Percentiles rank a stretch among this genome's conserved stretches.
These are phyloP conservation scores for Subacronicta megacephala DNA, from an alignment of 2,888 invertebrate genomes.

Conservation along the genomic window DNA sequence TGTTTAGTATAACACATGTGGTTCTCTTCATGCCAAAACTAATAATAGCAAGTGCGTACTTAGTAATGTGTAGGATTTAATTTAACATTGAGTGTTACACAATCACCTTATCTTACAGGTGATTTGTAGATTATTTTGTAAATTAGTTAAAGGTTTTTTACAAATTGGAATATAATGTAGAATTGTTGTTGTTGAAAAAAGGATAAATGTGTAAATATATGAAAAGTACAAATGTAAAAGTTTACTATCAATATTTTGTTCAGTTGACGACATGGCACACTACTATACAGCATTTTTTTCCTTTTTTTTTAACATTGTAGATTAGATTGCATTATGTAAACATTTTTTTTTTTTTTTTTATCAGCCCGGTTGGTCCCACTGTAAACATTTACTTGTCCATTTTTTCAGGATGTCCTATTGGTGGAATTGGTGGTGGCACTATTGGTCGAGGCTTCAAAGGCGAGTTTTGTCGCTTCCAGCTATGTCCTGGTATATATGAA, in stretches of 20 bases:
- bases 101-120: slow-evolving; percentile 5
- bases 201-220: too few species aligned
- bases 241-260: too few species aligned
- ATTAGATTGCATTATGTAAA: background rate
- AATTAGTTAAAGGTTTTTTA: too few species aligned
- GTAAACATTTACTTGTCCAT: too few species aligned
- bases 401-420: slow-evolving; percentile 90
- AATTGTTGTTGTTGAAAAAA: too few species aligned
- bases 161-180: too few species aligned
- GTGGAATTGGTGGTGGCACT: slow-evolving; percentile 89
- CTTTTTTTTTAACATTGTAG: too few species aligned
- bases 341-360: slow-evolving; percentile 66
- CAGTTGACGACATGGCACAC: too few species aligned
- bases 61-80: slow-evolving; percentile 9
- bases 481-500: slow-evolving; percentile 96
- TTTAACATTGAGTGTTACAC: slow-evolving; percentile 4
- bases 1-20: slow-evolving; percentile 13
- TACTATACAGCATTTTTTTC: slow-evolving; percentile 8
- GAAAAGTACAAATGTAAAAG: too few species aligned
- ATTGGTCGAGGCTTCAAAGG: slow-evolving; percentile 98
- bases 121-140: background rate
- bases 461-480: slow-evolving; percentile 97
- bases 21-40: slow-evolving; percentile 33
- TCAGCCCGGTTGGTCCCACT: too few species aligned
- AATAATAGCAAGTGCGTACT: slow-evolving; percentile 16